phyloP scores from a whole-genome alignment of 92 coral and sea anemone genomes.

The Heteractis magnifica region DNA sequence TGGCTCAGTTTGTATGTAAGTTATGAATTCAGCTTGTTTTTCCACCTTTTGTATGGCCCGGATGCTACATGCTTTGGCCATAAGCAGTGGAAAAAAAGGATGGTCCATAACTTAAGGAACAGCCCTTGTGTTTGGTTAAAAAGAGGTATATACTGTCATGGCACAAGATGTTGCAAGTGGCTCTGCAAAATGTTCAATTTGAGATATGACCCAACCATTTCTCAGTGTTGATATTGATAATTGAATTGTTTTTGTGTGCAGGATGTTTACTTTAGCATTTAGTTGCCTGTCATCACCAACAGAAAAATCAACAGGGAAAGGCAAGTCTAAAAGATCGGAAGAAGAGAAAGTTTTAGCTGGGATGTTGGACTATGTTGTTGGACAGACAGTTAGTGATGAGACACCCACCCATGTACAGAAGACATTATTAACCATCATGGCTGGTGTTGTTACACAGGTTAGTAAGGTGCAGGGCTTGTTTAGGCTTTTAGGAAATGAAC shows the following conservation, averaged over 20 bases:
- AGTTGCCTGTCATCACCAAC: constrained; percentile 24
- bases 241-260: not conserved
- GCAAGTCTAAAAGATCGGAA: constrained; percentile 54
- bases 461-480: not conserved
- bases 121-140: too few relatives aligned
- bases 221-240: not conserved
- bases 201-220: too few relatives aligned
- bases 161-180: too few relatives aligned
- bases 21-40: too few relatives aligned
- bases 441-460: constrained; percentile 72
- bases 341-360: constrained; percentile 42
- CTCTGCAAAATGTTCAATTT: too few relatives aligned
- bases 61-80: too few relatives aligned
- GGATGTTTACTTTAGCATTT: constrained; percentile 16
- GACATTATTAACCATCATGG: constrained; percentile 48
- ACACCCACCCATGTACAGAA: constrained; percentile 67
- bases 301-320: not conserved
- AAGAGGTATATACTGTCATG: too few relatives aligned
- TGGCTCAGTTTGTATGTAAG: too few relatives aligned
- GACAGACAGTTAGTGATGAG: constrained; percentile 54
- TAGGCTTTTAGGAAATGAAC: not conserved
- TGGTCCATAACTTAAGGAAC: too few relatives aligned
- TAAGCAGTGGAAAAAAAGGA: too few relatives aligned
- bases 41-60: too few relatives aligned
- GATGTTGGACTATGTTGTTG: constrained; percentile 49